Conservation (phyloP, 2,113 vertebrate species). For the Noctilio leporinus region DNA sequence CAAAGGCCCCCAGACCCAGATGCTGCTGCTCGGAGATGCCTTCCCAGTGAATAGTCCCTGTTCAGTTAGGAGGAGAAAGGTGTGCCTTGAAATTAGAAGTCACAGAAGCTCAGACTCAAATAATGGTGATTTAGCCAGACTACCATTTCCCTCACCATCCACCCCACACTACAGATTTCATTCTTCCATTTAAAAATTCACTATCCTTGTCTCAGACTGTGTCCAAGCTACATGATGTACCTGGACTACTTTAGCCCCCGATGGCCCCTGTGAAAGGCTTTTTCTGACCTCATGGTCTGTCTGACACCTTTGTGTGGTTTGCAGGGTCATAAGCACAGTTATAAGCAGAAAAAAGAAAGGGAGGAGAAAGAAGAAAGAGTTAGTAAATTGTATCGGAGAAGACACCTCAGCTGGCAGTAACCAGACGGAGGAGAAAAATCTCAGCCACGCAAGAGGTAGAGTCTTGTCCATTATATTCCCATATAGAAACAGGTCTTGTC, state of each 20-base stretch:
- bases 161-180: neutral
- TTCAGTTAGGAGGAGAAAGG: slow-evolving; percentile 42
- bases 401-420: neutral
- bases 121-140: slow-evolving; percentile 3
- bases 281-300: neutral
- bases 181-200: neutral
- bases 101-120: neutral
- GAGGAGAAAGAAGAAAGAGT: neutral
- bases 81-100: slow-evolving; percentile 38
- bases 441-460: neutral
- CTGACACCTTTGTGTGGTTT: neutral
- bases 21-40: neutral
- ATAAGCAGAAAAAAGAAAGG: neutral
- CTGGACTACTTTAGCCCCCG: neutral
- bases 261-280: neutral
- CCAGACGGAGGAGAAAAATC: neutral
- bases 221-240: neutral
- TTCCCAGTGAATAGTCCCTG: neutral
- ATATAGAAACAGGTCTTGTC: neutral
- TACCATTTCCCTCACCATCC: neutral
- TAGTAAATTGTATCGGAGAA: neutral
- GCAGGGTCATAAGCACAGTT: neutral
- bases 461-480: neutral
- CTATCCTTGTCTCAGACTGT: neutral
- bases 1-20: slow-evolving; percentile 45